phyloP scores from a whole-genome alignment of 2,797 vertebrate genomes.

The Tauraco hartlaubi region DNA sequence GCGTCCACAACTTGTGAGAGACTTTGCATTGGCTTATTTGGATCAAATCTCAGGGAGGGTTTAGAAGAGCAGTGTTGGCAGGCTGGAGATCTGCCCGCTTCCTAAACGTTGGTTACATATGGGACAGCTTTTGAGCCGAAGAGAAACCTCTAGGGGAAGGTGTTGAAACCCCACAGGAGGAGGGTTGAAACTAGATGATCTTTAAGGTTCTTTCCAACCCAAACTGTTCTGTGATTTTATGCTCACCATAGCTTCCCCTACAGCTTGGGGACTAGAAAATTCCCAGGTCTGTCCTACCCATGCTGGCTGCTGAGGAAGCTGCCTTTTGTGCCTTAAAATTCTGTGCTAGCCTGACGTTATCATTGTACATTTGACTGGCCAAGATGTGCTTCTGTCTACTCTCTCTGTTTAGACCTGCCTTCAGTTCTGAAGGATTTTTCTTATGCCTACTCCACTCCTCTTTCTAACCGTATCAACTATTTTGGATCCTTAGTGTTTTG shows the following conservation, averaged over 20 bases:
- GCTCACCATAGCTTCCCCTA: not conserved
- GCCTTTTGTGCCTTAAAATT: not conserved
- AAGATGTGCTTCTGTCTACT: not conserved
- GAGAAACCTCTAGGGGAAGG: not conserved
- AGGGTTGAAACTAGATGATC: too few species aligned
- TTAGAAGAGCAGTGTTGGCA: not conserved
- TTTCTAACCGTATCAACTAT: not conserved
- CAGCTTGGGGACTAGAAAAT: not conserved
- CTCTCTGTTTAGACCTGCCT: not conserved
- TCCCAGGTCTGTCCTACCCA: not conserved
- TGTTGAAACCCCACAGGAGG: too few species aligned
- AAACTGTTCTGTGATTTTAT: too few species aligned
- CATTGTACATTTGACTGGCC: not conserved
- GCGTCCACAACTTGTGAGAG: not conserved
- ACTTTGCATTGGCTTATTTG: not conserved
- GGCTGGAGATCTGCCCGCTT: not conserved
- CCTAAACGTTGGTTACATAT: rapidly evolving
- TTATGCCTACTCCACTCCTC: not conserved
- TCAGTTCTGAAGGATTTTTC: not conserved
- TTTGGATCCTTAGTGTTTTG: not conserved
- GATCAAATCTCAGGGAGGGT: not conserved
- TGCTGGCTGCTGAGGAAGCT: not conserved
- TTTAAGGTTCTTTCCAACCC: too few species aligned
- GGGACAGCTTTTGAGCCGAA: not conserved
- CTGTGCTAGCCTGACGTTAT: not conserved